These are phyloP conservation scores for Lanius ludovicianus DNA, from an alignment of 2,113 vertebrate genomes.

Conservation along the genomic window DNA sequence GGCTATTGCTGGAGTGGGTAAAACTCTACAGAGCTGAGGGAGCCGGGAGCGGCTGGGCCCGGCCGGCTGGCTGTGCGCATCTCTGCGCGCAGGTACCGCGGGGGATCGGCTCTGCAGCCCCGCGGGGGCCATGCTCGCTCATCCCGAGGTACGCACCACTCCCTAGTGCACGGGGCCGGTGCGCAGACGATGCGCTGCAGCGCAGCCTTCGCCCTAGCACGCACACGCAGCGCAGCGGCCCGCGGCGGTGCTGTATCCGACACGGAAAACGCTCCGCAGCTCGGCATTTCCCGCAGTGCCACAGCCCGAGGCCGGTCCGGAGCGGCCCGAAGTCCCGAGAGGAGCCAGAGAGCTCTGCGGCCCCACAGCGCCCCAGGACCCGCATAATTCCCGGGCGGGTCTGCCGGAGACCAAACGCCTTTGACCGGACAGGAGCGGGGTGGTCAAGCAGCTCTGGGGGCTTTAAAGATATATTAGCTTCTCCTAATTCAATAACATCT, in stretches of 20 bases:
- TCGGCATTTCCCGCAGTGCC: background rate
- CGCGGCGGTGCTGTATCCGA: no score
- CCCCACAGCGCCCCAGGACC: background rate
- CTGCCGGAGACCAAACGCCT: background rate
- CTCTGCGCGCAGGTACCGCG: background rate
- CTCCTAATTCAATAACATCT: conserved; percentile 76
- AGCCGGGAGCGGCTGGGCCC: background rate
- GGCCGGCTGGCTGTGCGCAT: background rate
- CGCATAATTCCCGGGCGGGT: background rate
- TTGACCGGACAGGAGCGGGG: background rate
- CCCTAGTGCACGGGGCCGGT: no score
- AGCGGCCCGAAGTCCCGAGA: background rate
- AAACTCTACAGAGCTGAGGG: background rate
- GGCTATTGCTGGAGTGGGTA: accelerated
- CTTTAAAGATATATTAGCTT: conserved; percentile 34
- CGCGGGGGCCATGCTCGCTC: accelerated
- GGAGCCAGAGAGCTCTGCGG: background rate
- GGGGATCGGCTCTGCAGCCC: background rate
- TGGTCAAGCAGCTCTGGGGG: conserved; percentile 42
- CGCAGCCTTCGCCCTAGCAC: background rate
- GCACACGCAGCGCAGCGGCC: background rate
- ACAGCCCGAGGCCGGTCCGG: background rate
- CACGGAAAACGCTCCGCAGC: background rate
- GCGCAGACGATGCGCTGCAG: background rate
- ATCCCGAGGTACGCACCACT: background rate